Evolutionary conservation across 2,888 invertebrate species (phyloP).

Genomic region (Meteorus colon): DNA sequence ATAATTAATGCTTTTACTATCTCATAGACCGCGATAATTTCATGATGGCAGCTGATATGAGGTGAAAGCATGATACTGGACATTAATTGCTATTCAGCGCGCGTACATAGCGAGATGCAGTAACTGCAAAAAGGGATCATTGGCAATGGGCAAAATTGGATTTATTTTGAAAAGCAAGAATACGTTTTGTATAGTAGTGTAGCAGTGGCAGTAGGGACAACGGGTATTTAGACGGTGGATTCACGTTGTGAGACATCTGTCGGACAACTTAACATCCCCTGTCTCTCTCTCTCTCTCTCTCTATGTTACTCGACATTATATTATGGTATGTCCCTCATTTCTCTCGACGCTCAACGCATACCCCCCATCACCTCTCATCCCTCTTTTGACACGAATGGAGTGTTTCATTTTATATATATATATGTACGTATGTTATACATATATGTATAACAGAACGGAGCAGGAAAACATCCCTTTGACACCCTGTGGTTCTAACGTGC

Average conservation of each 20-base stretch:
- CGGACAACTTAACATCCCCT: constrained; percentile 68
- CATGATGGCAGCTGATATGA: not conserved
- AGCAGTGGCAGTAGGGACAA: constrained; percentile 46
- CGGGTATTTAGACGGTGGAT: constrained; percentile 65
- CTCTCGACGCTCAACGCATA: constrained; percentile 15
- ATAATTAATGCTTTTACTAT: constrained; percentile 45
- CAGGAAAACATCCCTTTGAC: constrained; percentile 58
- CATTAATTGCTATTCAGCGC: not conserved
- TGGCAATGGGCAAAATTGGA: constrained; percentile 38
- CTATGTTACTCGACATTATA: constrained; percentile 27
- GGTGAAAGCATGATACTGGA: not conserved
- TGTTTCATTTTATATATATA: constrained; percentile 45
- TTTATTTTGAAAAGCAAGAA: constrained; percentile 44
- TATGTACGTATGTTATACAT: constrained; percentile 45
- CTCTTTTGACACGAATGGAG: constrained; percentile 45
- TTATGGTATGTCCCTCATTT: constrained; percentile 4
- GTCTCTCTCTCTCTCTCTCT: constrained; percentile 49
- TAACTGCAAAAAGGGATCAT: not conserved
- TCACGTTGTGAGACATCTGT: constrained; percentile 73
- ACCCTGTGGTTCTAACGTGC: constrained; percentile 43
- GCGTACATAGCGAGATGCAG: not conserved
- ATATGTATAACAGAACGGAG: constrained; percentile 59
- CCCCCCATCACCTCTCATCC: constrained; percentile 20
- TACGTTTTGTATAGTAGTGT: constrained; percentile 37
- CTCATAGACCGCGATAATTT: constrained; percentile 51